These are phyloP conservation scores for Nephrotoma guestfalica DNA, from an alignment of 2,888 invertebrate genomes.

Conservation along the genomic window DNA sequence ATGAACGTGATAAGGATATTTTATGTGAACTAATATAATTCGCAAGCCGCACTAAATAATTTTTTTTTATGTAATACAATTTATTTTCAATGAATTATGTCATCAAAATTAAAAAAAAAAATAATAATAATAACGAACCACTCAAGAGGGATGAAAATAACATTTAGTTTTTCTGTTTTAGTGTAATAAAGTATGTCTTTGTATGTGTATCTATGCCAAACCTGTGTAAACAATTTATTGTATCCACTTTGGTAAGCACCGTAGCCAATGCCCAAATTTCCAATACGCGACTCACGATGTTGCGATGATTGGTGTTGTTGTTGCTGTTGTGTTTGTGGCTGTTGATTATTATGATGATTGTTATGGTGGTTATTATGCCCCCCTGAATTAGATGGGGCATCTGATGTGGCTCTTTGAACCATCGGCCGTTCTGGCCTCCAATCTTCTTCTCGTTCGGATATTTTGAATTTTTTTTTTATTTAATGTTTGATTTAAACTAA, in stretches of 20 bases:
- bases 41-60: background rate
- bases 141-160: background rate
- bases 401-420: conserved; percentile 34
- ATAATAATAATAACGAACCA: background rate
- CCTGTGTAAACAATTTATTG: conserved; percentile 34
- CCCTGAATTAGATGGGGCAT: conserved; percentile 30
- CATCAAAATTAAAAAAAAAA: background rate
- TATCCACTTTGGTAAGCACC: conserved; percentile 33
- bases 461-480: background rate
- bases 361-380: conserved; percentile 14
- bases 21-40: background rate
- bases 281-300: conserved; percentile 33
- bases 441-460: conserved; percentile 25
- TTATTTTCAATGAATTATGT: background rate
- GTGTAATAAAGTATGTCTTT: background rate
- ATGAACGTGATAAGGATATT: background rate
- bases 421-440: conserved; percentile 34
- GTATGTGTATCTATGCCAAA: conserved; percentile 11
- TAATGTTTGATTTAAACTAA: background rate
- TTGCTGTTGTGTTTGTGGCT: background rate
- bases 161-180: background rate
- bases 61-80: background rate
- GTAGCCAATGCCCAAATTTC: conserved; percentile 28
- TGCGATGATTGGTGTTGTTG: background rate
- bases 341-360: background rate